These are phyloP conservation scores for Colinus virginianus DNA, from an alignment of 2,113 vertebrate genomes.

Conservation along the genomic window DNA sequence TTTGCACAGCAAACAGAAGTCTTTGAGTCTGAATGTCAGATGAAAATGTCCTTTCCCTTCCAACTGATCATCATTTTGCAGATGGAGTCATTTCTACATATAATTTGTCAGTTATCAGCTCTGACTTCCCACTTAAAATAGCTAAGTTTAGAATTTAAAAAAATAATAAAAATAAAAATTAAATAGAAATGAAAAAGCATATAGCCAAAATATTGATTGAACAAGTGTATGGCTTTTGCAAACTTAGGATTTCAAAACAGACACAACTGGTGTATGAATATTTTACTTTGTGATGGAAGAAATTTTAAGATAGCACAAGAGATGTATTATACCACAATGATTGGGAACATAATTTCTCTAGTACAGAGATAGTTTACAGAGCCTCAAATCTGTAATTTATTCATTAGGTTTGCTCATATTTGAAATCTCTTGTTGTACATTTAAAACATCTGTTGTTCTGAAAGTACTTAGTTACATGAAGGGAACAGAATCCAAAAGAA, in stretches of 20 bases:
- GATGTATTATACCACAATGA: neutral
- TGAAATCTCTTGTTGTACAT: slow-evolving; percentile 6
- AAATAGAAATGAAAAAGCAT: neutral
- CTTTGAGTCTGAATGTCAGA: neutral
- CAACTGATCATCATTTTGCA: neutral
- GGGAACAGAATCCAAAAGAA: slow-evolving; percentile 11
- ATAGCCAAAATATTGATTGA: neutral
- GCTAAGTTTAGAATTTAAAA: neutral
- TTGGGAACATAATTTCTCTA: neutral
- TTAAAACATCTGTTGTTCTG: slow-evolving; percentile 43
- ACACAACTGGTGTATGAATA: neutral
- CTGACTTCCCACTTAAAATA: neutral
- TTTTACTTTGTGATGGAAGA: neutral
- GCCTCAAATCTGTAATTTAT: neutral
- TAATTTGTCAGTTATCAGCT: neutral
- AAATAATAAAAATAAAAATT: neutral
- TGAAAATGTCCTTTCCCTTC: neutral
- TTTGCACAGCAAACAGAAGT: neutral
- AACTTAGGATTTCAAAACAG: neutral
- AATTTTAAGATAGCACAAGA: neutral
- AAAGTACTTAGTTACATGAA: slow-evolving; percentile 10
- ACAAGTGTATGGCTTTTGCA: neutral
- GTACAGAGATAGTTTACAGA: neutral
- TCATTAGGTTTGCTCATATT: neutral
- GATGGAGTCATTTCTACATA: neutral